Evolutionary conservation across 2,888 invertebrate species (phyloP), one percentile per base, ranked within the genome.

Genomic region (Mythimna loreyi): DNA sequence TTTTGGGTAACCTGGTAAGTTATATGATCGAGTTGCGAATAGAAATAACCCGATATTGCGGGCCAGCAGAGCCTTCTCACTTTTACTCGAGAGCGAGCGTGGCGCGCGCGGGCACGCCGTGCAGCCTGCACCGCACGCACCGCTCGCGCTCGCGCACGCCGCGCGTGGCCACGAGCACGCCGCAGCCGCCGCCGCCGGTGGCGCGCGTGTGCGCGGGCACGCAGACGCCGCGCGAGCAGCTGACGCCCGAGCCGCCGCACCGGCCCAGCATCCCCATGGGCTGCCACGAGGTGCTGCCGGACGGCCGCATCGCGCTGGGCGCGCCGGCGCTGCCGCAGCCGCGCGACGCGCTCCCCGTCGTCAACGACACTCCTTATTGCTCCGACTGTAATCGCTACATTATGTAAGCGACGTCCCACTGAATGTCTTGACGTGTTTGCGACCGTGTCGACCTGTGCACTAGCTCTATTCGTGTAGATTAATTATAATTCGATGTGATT

Each of bases 341-440:
- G 71, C 86, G 88, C 78, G 92, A 89, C 79, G 84, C 89, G 75
- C 92, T 91, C 86, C 93, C 93, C 81, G 92, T 96, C 87, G 95
- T 96, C 93, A 93, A 94, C 95, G 95, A 96, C 89, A 95, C 96
- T 84, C 97, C 97, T 72, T 96, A 96, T 93, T 99, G 99, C 96
- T 97, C 97, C 90, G 98, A 98, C 90, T 99, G 99, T 96, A 98
- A 98, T 95, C 97, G 97, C 93, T 97, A 97, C 91, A 98, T 98
- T 94, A 97, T 98, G 98, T 98, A 97, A 98, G 97, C 97, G 96
- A 94, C 93, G 91, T 86, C 89, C 87, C 87, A 85, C 87, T 88
- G 92, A 91, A 92, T 95, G 95, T 91, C 93, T 92, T 92, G 91
- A 91, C 93, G 93, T 93, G 93, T 94, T 94, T 95, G 95, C 95